A percentile compares a stretch with the other conserved stretches of the same genome.
These are phyloP conservation scores for Saturnia japonica DNA, from an alignment of 2,888 invertebrate species.

Conservation along the genomic window DNA sequence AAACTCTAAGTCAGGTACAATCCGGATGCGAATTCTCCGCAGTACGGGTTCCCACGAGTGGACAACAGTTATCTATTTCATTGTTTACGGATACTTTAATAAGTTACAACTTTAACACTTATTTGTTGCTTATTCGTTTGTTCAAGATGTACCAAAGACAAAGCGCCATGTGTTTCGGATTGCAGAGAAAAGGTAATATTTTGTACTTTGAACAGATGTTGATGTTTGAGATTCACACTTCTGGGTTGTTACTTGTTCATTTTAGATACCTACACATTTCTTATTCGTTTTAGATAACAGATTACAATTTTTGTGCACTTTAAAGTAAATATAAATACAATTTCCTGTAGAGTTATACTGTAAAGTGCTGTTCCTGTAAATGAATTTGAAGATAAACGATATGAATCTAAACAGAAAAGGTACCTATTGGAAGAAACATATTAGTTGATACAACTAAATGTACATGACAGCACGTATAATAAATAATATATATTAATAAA, in stretches of 20 bases:
- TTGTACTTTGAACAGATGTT: slow-evolving; percentile 61
- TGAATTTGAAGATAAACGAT: neutral
- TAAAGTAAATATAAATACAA: neutral
- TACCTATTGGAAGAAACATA: neutral
- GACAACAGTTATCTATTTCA: slow-evolving; percentile 49
- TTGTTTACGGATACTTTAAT: slow-evolving; percentile 55
- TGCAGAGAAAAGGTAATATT: slow-evolving; percentile 35
- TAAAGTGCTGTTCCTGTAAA: neutral
- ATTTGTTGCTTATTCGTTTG: slow-evolving; percentile 57
- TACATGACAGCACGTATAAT: neutral
- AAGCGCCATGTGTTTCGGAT: slow-evolving; percentile 64
- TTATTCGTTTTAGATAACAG: slow-evolving; percentile 30
- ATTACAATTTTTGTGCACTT: neutral
- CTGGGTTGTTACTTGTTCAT: slow-evolving; percentile 2
- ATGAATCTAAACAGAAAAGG: neutral
- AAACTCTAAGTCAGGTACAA: slow-evolving; percentile 65
- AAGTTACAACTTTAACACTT: slow-evolving; percentile 68
- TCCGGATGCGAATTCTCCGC: slow-evolving; percentile 72
- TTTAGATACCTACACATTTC: slow-evolving; percentile 34
- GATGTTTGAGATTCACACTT: slow-evolving; percentile 28
- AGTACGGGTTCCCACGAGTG: slow-evolving; percentile 68
- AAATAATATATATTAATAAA: too few species aligned
- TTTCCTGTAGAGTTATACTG: neutral
- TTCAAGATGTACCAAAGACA: slow-evolving; percentile 52
- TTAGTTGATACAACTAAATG: neutral